phyloP scores from a whole-genome alignment of 2,888 invertebrate genomes.

The Drosophila mettleri region DNA sequence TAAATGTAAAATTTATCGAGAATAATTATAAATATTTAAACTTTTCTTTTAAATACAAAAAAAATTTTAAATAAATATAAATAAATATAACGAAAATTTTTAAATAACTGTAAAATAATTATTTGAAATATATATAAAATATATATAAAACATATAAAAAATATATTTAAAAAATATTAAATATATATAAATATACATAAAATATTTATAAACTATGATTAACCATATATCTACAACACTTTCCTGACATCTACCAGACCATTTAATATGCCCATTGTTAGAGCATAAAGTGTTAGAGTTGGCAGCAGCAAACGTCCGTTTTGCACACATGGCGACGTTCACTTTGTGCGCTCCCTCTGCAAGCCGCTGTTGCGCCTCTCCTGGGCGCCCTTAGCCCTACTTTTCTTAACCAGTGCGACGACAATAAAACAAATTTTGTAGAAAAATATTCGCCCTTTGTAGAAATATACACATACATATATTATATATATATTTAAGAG shows the following conservation, averaged over 20 bases:
- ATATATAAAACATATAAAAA: too few relatives aligned
- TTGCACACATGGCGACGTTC: conserved; percentile 37
- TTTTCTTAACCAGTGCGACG: conserved; percentile 16
- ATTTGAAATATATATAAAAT: too few relatives aligned
- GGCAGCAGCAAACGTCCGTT: conserved; percentile 5
- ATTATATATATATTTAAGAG: conserved; percentile 11
- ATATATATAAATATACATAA: not conserved
- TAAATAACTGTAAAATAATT: too few relatives aligned
- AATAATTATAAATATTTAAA: not conserved
- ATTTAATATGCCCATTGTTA: not conserved
- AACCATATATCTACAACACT: too few relatives aligned
- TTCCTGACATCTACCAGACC: not conserved
- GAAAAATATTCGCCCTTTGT: conserved; percentile 51
- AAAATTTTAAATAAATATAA: not conserved
- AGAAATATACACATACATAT: conserved; percentile 7
- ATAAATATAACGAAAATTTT: too few relatives aligned
- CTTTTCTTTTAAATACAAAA: not conserved
- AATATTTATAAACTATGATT: too few relatives aligned
- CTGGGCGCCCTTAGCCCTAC: not conserved
- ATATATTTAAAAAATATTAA: too few relatives aligned
- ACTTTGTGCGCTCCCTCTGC: not conserved
- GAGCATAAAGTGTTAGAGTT: conserved; percentile 1
- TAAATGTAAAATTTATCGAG: not conserved
- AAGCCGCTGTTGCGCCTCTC: not conserved
- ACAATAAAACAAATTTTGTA: conserved; percentile 73